Base-by-base conservation (phyloP, 2,888 invertebrate species). In the Drosophila cognata region DNA sequence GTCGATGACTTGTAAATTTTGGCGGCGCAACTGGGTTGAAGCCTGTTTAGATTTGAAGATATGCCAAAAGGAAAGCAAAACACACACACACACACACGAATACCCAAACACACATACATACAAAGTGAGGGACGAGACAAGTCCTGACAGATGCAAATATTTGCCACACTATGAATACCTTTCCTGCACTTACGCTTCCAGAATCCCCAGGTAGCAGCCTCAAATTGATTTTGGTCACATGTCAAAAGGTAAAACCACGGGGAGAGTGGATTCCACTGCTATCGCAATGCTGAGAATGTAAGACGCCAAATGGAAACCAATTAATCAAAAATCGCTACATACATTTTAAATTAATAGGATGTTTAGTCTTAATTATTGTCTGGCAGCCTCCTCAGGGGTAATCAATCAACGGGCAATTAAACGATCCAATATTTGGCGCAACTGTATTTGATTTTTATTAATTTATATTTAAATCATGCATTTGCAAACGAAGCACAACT, bases 1-100 rank as follows among this genome's bases (percentile, higher is more conserved):
- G 76, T 86, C 90, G 90, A 88, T 90, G 85, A 90, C 85, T 90
- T 87, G 89, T 90, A 89, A 89, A 89, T 87, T 89, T 87, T 70
- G 81, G 75, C 57, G 51, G 58, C 64, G 62, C 61, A 58, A 55
- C 41, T 64, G 36, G 55, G 55, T 51, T 70, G 51, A 59, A 60
- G 57, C 63, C 86, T 78, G 74, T 82, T 76, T 80, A 83, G 90
- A 86, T 83, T 66, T 68, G 61, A 70, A 81, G 89, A 88, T 88
- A 86, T 74, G 78, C 63, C 82, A 71, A 80, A 77, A 70, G 70
- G 82, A 74, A 81, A 75, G 76, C 76, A 71, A 25, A 61, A 67
- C 57, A 62, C 56, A 59, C 43, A 65, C 41, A 57, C 35, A 53
- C 61, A 61, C 43, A 16, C 51, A 52, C 62, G 52, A 57, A 68